Evolutionary conservation across 2,797 vertebrate species (phyloP), one percentile per base, ranked within the genome.

Genomic region (Aplochiton taeniatus): DNA sequence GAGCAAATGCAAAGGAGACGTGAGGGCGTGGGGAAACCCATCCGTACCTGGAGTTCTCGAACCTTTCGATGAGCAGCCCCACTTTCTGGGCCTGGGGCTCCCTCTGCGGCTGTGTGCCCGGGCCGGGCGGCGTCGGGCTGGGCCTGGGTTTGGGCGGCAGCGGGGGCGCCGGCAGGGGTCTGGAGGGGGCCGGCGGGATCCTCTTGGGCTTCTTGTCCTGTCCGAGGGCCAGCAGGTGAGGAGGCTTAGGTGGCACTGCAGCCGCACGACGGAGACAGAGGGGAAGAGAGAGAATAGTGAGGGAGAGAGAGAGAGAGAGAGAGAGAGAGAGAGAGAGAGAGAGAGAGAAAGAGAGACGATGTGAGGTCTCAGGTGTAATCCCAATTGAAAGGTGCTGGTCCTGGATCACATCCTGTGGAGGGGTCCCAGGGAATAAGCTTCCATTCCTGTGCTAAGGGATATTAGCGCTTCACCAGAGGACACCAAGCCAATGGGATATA

Each of bases 171-270:
- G 89, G 93, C 66, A 95, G 78, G 62, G 94, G 93, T 61, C 93
- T 92, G 50, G 85, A 92, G 1, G 92, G 94, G 0, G 92, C 91
- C 42, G 93, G 92, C 17, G 90, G 93, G 76, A 94, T 93, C 86
- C 85, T 79, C 85, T 87, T 89, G 16, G 83, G 87, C 66, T 83
- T 86, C 86, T 89, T 94, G 81, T 93, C 93, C 81, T 93, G 93
- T 59, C 92, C 92, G 55, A 87, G 79, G 77, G 90, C 86, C 83
- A 93, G 91, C 80, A 96, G 93, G 85, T 93, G 90, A 52, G 89
- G 78, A 61, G 93, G 92, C 85, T 97, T 94, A 95, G 93, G 93
- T 90, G 92, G 92, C 88, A 93, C 96, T 98, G 69, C 44, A 50
- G 68, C 68, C 14, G 50, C 41, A 82, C 45, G 42, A 13, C 74